Evolutionary conservation across 1,140 invertebrate genomes (phyloP).

Genomic region (Eulimnadia texana): DNA sequence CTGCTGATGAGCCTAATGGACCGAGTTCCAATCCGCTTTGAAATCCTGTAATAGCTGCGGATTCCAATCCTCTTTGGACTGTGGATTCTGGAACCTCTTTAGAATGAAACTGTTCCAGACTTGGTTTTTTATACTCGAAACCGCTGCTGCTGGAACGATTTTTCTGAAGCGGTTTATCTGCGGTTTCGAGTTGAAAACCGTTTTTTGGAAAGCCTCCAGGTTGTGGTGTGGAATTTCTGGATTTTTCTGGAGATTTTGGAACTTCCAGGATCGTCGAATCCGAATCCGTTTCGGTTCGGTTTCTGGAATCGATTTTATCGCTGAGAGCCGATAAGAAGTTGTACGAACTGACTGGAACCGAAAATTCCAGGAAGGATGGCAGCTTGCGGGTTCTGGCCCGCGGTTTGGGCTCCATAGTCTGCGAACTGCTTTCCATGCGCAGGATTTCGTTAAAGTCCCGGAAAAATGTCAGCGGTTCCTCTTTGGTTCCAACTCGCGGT

Average conservation of each 20-base stretch:
- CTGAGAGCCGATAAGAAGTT: constrained; percentile 4
- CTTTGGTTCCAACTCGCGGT: too few relatives aligned
- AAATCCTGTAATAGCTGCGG: background rate
- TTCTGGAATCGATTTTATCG: constrained; percentile 4
- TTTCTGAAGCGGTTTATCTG: background rate
- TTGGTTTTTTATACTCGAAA: background rate
- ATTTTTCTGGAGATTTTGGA: background rate
- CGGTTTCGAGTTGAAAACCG: background rate
- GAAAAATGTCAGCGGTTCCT: constrained; percentile 6
- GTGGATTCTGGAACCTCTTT: too few relatives aligned
- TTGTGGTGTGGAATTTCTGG: background rate
- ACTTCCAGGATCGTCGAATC: background rate
- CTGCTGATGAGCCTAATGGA: background rate
- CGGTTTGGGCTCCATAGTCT: constrained; percentile 6
- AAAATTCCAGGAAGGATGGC: background rate
- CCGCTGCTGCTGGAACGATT: background rate
- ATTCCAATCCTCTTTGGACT: background rate
- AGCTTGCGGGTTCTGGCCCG: constrained; percentile 1
- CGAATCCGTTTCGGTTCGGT: background rate
- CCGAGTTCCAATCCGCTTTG: background rate
- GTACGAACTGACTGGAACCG: constrained; percentile 5
- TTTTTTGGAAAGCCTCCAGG: background rate
- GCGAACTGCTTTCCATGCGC: background rate
- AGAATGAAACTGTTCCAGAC: too few relatives aligned
- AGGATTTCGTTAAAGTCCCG: constrained; percentile 11